Percentiles rank a stretch among this genome's conserved stretches.
These are phyloP conservation scores for Clostera curtula DNA, from an alignment of 2,888 invertebrate genomes.

Conservation along the genomic window DNA sequence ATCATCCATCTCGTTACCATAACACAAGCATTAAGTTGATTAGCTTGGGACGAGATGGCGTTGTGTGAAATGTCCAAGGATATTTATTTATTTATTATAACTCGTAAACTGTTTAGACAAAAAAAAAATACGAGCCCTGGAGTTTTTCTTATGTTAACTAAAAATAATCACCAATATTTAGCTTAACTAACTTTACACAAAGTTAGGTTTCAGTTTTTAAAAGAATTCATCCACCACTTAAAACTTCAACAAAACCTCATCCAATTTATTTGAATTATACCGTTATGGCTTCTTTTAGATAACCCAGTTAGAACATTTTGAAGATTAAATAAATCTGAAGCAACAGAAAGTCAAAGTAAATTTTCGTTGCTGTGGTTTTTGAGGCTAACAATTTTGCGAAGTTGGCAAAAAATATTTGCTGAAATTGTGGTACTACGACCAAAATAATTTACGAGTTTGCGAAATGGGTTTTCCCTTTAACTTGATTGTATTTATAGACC, in stretches of 20 bases:
- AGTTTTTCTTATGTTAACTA: constrained; percentile 1
- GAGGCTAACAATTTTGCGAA: constrained; percentile 10
- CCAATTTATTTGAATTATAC: constrained; percentile 17
- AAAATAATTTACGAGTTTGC: constrained; percentile 9
- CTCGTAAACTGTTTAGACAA: too few species aligned
- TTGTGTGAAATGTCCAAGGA: too few species aligned
- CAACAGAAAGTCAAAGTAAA: constrained; percentile 16
- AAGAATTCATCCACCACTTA: too few species aligned
- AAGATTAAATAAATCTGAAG: constrained; percentile 18
- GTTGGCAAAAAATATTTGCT: constrained; percentile 15
- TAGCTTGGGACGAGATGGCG: too few species aligned
- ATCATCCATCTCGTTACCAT: too few species aligned
- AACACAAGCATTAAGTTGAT: too few species aligned
- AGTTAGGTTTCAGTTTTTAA: too few species aligned
- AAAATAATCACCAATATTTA: background rate
- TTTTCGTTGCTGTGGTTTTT: constrained; percentile 14
- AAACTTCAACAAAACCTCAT: constrained; percentile 12
- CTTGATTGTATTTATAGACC: background rate
- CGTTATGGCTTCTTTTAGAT: constrained; percentile 12
- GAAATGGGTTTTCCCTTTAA: constrained; percentile 4
- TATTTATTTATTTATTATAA: too few species aligned
- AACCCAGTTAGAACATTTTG: constrained; percentile 15
- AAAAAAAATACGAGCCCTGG: too few species aligned
- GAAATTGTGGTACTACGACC: constrained; percentile 5
- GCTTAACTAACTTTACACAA: constrained; percentile 3